Conservation (phyloP, 2,888 invertebrate genomes). For the Lochmaea capreae region DNA sequence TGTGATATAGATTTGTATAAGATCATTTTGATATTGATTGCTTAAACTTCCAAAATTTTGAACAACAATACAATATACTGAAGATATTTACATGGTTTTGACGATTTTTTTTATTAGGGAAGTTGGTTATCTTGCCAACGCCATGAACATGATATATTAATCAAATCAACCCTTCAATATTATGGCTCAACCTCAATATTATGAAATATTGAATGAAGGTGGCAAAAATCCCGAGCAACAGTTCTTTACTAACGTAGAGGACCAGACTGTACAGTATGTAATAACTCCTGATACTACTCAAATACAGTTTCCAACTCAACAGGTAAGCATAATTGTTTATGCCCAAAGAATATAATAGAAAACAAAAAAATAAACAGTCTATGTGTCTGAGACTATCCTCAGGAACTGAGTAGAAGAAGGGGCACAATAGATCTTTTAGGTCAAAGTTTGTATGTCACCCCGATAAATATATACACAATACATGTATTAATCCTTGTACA, state of each 20-base stretch:
- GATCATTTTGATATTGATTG: background rate
- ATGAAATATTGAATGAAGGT: slow-evolving; percentile 73
- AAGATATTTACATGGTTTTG: background rate
- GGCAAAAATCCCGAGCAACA: slow-evolving; percentile 70
- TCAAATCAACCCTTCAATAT: slow-evolving; percentile 44
- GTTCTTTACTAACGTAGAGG: slow-evolving; percentile 73
- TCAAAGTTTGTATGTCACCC: too few relatives aligned
- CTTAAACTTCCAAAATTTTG: too few relatives aligned
- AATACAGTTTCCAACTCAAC: slow-evolving; percentile 57
- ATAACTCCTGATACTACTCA: slow-evolving; percentile 57
- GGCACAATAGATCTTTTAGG: too few relatives aligned
- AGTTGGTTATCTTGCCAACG: background rate
- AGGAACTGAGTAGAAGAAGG: too few relatives aligned
- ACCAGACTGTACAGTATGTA: slow-evolving; percentile 61
- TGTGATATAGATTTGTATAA: background rate
- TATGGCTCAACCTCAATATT: slow-evolving; percentile 75
- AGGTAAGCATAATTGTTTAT: slow-evolving; percentile 48
- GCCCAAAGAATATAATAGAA: slow-evolving; percentile 3
- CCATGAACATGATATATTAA: slow-evolving; percentile 5
- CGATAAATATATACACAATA: background rate
- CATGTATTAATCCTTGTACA: background rate
- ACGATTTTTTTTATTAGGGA: slow-evolving; percentile 2
- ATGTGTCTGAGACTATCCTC: too few relatives aligned
- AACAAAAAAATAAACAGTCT: background rate
- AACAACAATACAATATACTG: too few relatives aligned